Conservation (phyloP, 1,140 invertebrate genomes). For the Pissodes strobi region DNA sequence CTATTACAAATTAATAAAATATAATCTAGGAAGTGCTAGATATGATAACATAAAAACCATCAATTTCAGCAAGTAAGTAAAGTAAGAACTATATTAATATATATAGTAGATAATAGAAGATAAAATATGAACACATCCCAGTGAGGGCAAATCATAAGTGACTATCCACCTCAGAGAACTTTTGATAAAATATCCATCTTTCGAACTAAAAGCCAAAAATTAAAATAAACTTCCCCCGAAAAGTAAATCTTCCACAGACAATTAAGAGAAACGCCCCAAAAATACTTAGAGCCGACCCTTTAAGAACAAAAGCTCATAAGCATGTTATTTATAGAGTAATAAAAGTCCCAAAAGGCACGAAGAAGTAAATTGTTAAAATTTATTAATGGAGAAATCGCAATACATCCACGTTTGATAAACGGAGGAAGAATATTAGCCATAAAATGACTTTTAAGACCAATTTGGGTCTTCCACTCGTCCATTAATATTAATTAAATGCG, state of each 20-base stretch:
- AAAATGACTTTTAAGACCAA: conserved; percentile 41
- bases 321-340: conserved; percentile 40
- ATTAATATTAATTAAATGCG: conserved; percentile 44
- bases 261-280: conserved; percentile 13
- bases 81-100: too few species aligned
- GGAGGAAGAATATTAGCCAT: conserved; percentile 36
- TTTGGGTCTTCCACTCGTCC: conserved; percentile 33
- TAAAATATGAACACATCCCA: too few species aligned
- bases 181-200: too few species aligned
- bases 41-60: too few species aligned
- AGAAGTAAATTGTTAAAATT: conserved; percentile 36
- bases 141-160: too few species aligned
- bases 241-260: conserved; percentile 11
- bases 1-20: too few species aligned
- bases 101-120: too few species aligned
- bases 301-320: conserved; percentile 33
- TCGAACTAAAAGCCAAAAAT: too few species aligned
- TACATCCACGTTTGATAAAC: conserved; percentile 38
- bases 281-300: neutral
- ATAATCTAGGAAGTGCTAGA: too few species aligned
- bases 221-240: too few species aligned
- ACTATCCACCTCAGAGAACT: too few species aligned
- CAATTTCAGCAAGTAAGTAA: too few species aligned
- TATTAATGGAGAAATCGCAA: conserved; percentile 35
- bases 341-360: conserved; percentile 32